A percentile compares a stretch with the other conserved stretches of the same genome.
Conservation (phyloP, 2,797 vertebrate genomes). For the Notolabrus celidotus region DNA sequence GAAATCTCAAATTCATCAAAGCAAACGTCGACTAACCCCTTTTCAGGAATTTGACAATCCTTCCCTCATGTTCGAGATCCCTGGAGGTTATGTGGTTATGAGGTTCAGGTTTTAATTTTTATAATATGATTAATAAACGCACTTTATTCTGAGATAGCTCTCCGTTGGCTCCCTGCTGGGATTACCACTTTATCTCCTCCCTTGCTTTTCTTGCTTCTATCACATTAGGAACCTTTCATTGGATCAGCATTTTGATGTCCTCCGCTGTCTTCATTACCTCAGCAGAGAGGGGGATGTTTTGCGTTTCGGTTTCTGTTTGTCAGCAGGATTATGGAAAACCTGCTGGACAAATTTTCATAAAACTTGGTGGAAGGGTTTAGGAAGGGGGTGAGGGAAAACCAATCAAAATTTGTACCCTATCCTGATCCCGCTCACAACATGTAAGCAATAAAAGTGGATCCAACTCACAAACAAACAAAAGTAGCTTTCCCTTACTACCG, state of each 20-base stretch:
- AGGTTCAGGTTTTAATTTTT: background rate
- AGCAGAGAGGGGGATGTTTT: background rate
- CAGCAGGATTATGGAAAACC: background rate
- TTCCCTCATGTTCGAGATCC: background rate
- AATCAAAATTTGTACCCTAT: background rate
- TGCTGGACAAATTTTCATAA: background rate
- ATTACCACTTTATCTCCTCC: background rate
- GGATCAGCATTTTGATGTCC: background rate
- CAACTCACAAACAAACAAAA: background rate
- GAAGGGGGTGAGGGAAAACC: background rate
- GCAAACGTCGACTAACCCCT: background rate
- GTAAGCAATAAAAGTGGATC: background rate
- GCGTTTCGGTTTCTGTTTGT: background rate
- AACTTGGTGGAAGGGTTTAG: background rate
- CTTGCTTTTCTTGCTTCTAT: background rate
- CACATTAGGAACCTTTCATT: background rate
- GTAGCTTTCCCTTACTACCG: too few relatives aligned
- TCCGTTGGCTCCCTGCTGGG: background rate
- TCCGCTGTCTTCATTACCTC: background rate
- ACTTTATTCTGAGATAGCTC: slow-evolving; percentile 1
- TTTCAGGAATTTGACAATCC: background rate
- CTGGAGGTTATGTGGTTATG: background rate
- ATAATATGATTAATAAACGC: slow-evolving; percentile 1
- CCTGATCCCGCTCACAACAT: background rate
- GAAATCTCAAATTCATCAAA: background rate